Evolutionary conservation across 2,113 vertebrate genomes (phyloP).

Genomic region (Puma concolor): DNA sequence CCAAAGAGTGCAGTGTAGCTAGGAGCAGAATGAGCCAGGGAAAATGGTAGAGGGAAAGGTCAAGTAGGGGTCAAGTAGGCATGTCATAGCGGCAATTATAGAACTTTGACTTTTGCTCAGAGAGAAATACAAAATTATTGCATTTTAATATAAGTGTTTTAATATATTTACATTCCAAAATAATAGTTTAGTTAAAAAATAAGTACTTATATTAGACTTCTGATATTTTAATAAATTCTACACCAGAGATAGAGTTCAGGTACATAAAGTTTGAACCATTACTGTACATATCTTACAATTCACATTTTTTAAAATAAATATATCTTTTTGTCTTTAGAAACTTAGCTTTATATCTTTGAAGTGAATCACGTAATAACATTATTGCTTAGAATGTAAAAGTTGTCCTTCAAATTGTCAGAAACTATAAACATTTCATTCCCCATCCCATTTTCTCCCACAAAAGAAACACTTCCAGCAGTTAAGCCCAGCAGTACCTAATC

Average conservation of each 20-base stretch:
- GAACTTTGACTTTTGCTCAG: background rate
- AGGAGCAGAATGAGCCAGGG: background rate
- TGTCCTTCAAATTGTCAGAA: background rate
- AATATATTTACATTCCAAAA: background rate
- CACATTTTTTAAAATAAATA: background rate
- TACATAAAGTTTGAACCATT: background rate
- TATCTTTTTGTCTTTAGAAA: background rate
- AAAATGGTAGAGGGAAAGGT: background rate
- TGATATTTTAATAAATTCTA: background rate
- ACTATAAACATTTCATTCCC: background rate
- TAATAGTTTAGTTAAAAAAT: background rate
- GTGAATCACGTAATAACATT: background rate
- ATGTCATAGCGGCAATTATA: background rate
- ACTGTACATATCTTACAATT: background rate
- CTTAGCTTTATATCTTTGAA: background rate
- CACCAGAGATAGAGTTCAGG: background rate
- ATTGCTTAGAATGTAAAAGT: background rate
- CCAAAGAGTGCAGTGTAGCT: background rate
- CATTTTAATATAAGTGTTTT: background rate
- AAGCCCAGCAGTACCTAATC: background rate
- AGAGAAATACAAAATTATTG: background rate
- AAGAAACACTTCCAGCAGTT: background rate
- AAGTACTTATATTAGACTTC: background rate
- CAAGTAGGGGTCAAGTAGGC: background rate
- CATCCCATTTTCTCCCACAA: background rate